Conservation (phyloP, 2,888 invertebrate genomes). For the Coecobrya sp. region DNA sequence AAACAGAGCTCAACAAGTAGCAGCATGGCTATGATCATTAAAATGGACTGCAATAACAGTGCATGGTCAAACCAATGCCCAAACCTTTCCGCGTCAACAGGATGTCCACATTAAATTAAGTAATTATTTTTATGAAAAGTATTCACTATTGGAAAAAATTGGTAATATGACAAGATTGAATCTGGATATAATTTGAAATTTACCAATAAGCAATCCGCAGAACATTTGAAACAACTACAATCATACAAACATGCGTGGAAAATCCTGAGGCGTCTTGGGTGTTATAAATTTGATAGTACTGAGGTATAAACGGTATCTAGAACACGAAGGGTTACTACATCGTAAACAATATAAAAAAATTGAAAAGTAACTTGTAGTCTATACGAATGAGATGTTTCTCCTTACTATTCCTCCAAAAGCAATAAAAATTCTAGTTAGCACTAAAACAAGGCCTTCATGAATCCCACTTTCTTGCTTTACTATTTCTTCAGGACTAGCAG, state of each 20-base stretch:
- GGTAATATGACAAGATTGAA: too few relatives aligned
- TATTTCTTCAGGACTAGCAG: not conserved
- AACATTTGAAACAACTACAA: slow-evolving; percentile 70
- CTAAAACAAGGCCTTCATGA: slow-evolving; percentile 7
- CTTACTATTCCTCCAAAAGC: slow-evolving; percentile 70
- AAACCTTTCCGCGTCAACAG: too few relatives aligned
- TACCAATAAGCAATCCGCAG: slow-evolving; percentile 83
- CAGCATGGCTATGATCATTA: slow-evolving; percentile 81
- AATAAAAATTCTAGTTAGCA: slow-evolving; percentile 31
- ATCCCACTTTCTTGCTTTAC: not conserved
- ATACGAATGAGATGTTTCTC: not conserved
- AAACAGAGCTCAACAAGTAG: slow-evolving; percentile 81
- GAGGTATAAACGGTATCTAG: slow-evolving; percentile 82
- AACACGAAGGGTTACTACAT: too few relatives aligned
- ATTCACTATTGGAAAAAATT: too few relatives aligned
- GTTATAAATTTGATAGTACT: slow-evolving; percentile 77
- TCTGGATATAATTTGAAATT: not conserved
- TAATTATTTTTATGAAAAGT: too few relatives aligned
- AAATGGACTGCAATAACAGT: slow-evolving; percentile 76
- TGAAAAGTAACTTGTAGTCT: not conserved
- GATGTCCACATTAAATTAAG: not conserved
- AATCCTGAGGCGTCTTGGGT: slow-evolving; percentile 78
- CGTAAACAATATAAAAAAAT: not conserved
- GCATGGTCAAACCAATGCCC: slow-evolving; percentile 79
- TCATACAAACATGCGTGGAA: slow-evolving; percentile 77